phyloP scores from a whole-genome alignment of 1,140 invertebrate species.

The Cotesia vestalis region DNA sequence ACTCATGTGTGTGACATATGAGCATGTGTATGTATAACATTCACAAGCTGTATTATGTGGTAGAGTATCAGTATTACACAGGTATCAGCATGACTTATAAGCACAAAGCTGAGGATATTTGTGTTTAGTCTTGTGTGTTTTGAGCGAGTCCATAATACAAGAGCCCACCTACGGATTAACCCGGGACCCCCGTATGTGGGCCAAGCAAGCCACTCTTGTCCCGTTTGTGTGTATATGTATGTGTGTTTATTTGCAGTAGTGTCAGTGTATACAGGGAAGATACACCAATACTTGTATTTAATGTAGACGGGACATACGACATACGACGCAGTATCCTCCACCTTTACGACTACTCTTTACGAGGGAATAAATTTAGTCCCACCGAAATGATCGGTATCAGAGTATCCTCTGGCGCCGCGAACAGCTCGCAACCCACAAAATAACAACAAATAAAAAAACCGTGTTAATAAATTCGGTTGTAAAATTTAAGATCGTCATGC shows the following conservation, averaged over 20 bases:
- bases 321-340: not conserved
- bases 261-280: no score
- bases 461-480: not conserved
- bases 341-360: conserved; percentile 51
- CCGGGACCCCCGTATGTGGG: conserved; percentile 48
- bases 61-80: conserved; percentile 16
- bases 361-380: conserved; percentile 59
- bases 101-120: not conserved
- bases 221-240: no score
- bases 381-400: conserved; percentile 49
- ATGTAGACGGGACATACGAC: no score
- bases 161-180: conserved; percentile 36
- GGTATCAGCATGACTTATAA: not conserved
- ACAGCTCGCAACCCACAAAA: not conserved
- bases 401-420: conserved; percentile 15
- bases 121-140: not conserved
- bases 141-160: conserved; percentile 9
- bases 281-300: not conserved
- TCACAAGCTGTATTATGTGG: conserved; percentile 13
- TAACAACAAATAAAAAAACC: not conserved
- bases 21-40: not conserved
- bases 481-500: no score
- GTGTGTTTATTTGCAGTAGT: no score
- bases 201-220: conserved; percentile 49
- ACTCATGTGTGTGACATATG: not conserved